Conservation (phyloP, 2,888 invertebrate species). For the Himalopsyche japonica region DNA sequence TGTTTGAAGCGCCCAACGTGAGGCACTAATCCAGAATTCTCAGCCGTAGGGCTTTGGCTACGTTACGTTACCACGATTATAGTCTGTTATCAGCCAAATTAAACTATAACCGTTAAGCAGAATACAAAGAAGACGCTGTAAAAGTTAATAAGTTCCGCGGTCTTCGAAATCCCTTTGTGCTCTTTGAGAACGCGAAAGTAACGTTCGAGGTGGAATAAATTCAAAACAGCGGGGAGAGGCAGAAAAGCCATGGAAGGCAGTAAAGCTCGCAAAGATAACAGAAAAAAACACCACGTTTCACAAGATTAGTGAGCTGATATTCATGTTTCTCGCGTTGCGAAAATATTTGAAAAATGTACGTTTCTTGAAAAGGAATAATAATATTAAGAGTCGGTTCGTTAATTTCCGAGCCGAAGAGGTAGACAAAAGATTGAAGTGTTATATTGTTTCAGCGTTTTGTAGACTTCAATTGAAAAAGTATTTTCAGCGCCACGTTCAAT, state of each 20-base stretch:
- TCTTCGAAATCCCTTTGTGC: slow-evolving; percentile 19
- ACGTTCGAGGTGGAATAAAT: slow-evolving; percentile 9
- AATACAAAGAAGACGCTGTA: slow-evolving; percentile 19
- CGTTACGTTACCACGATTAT: neutral
- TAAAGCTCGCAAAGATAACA: neutral
- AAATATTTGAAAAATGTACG: neutral
- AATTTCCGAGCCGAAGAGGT: neutral
- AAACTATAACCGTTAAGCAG: slow-evolving; percentile 19
- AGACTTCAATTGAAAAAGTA: neutral
- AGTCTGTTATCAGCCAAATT: slow-evolving; percentile 12
- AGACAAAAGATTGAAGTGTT: neutral
- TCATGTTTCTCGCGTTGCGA: neutral
- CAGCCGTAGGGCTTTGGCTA: neutral
- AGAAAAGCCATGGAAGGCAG: neutral
- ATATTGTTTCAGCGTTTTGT: neutral
- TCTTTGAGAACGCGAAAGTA: slow-evolving; percentile 4
- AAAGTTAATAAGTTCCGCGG: slow-evolving; percentile 30
- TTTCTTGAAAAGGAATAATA: neutral
- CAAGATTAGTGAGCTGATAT: neutral
- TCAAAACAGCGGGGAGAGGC: neutral
- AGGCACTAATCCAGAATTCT: neutral
- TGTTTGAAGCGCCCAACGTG: neutral
- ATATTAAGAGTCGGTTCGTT: neutral
- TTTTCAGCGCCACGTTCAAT: neutral
- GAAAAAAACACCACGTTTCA: slow-evolving; percentile 8